Base-by-base conservation (phyloP, 2,113 vertebrate genomes). In the Pomatostomus ruficeps region DNA sequence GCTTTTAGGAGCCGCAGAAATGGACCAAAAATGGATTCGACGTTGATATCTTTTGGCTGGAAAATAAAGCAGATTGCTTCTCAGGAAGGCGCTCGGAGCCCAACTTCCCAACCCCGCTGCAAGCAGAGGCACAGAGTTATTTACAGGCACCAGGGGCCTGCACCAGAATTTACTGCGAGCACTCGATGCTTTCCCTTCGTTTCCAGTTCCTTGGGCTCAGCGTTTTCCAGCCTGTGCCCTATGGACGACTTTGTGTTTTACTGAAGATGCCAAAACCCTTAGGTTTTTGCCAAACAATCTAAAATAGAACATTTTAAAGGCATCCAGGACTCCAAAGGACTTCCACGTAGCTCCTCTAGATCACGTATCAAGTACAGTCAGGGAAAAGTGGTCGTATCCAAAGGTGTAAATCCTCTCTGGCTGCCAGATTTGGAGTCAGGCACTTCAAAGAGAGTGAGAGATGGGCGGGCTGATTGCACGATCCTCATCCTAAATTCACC, bases 1-100 rank as follows among this genome's bases (percentile, higher is more conserved):
- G 46, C 74, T 91, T 91, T 62, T 28, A 83, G 67, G 40, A 95
- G 75, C 42, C 82, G 66, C 58, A 94, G 70, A 89, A 95, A 88
- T 40, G 40, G 88, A 75, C 66, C 90, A 83, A 42, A 96, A 97
- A 76, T 33, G 61, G 93, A 91, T 81, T 20, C 67, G 91, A 85
- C 35, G 0, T 83, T 94, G 93, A 89, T 71, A 62, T 87, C 35
- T 92, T 95, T 59, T 96, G 96, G 88, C 90, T 79, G 77, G 72
- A 71, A 95, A 95, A 94, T n/a, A 61, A 73, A 95, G 79, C 94
- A 94, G 94, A 93, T 95, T 95, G 91, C 62, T 79, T 85, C 79
- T 88, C 62, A 63, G 85, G 82, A 95, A 95, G 1, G 3, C 2
- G 3, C 91, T 74, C 22, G 0, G 73, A 95, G 77, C 28, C n/a